Percentiles rank a stretch among this genome's conserved stretches.
These are phyloP conservation scores for Oryzias sinensis DNA, from an alignment of 2,797 vertebrate genomes.

Conservation along the genomic window DNA sequence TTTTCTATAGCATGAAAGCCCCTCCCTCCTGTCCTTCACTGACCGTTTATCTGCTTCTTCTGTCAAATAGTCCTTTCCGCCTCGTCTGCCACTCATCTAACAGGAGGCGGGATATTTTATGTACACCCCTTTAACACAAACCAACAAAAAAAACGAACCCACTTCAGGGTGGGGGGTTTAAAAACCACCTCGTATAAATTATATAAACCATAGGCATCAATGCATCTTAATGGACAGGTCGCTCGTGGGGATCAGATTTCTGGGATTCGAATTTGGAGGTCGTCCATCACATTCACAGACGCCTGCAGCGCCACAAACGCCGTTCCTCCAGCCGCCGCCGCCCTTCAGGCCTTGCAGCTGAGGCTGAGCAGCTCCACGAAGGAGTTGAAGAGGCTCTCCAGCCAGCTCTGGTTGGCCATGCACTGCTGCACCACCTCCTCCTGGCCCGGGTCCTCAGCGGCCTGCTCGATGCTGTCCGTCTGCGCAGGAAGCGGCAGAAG, in stretches of 20 bases:
- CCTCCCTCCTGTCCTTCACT: slow-evolving; percentile 48
- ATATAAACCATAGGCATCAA: slow-evolving; percentile 75
- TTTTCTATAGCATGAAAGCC: slow-evolving; percentile 31
- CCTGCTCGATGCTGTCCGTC: slow-evolving; percentile 89
- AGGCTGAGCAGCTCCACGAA: slow-evolving; percentile 88
- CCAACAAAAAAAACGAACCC: slow-evolving; percentile 71
- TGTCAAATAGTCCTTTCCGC: slow-evolving; percentile 53
- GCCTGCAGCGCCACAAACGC: slow-evolving; percentile 17
- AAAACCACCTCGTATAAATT: slow-evolving; percentile 78
- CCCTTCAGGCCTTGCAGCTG: slow-evolving; percentile 70
- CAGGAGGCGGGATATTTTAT: slow-evolving; percentile 58
- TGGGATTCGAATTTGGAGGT: slow-evolving; percentile 6
- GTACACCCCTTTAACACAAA: slow-evolving; percentile 68
- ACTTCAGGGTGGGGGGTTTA: slow-evolving; percentile 51
- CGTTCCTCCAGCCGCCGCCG: slow-evolving; percentile 6
- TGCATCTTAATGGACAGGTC: slow-evolving; percentile 65
- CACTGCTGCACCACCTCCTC: slow-evolving; percentile 95
- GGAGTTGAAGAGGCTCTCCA: slow-evolving; percentile 88
- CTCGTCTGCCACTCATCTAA: slow-evolving; percentile 17
- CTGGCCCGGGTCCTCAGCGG: slow-evolving; percentile 87
- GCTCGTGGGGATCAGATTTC: slow-evolving; percentile 16
- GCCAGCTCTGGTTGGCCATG: slow-evolving; percentile 92
- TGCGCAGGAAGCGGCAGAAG: slow-evolving; percentile 43
- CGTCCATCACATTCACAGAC: slow-evolving; percentile 38
- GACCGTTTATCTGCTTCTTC: slow-evolving; percentile 25